Base-by-base conservation (phyloP, 2,797 vertebrate species). In the Rhabdomys pumilio region DNA sequence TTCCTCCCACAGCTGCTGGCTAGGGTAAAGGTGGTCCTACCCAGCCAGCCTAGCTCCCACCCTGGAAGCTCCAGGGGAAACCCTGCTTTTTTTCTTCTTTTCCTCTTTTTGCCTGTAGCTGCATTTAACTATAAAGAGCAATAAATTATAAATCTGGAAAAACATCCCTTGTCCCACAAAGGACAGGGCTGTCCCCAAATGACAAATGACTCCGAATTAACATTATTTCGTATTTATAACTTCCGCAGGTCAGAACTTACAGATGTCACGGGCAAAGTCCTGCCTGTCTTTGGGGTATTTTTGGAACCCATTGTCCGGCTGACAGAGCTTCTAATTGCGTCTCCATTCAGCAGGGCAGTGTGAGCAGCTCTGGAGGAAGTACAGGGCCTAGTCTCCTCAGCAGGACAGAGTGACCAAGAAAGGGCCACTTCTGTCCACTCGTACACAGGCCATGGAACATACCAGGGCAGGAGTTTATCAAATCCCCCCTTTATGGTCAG, bases 301-400 rank as follows among this genome's bases (percentile, higher is more conserved):
- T 98, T 98, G 98, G 98, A 50, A 81, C 61, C 98, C 75, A 98
- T 98, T 99, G 98, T 98, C 96, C 80, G 15, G 90, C 57, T 90
- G 97, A 96, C 61, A 11, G 96, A 85, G 82, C 94, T 73, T 89
- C 81, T 72, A 8, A 79, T 26, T 0, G 3, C 0, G 57, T 72
- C 67, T 89, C 6, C 1, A 24, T 38, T 24, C 29, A 34, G 69
- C 65, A 50, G 44, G 79, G 63, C 77, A 3, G 73, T 9, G 0
- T 47, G 87, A 24, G 65, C 5, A 3, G 31, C 61, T 73, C 77
- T 19, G 1, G 1, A 26, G 90, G 41, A n/a, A 53, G 50, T 15
- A 31, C 11, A 0, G 65, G 55, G 29, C 77, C 44, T 34, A n/a
- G 38, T 6, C 24, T 82, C 92, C 57, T 41, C 63, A 6, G 19